Evolutionary conservation across 2,888 invertebrate species (phyloP).

Genomic region (Timandra comae): DNA sequence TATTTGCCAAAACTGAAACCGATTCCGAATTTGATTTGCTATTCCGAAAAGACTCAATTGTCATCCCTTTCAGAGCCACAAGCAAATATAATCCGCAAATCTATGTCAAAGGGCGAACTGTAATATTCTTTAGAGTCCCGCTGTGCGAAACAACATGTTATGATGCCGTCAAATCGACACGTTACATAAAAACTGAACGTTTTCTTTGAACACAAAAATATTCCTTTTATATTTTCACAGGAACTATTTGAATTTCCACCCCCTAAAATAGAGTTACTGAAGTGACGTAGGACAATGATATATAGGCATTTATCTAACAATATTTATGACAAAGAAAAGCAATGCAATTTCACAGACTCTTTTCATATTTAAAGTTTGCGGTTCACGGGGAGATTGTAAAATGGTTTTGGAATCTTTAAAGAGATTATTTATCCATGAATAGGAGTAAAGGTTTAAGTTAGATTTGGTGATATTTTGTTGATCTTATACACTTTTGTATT

Average conservation of each 20-base stretch:
- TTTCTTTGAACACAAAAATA: conserved; percentile 33
- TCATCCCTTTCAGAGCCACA: conserved; percentile 3
- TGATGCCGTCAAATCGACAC: conserved; percentile 36
- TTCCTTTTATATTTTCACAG: conserved; percentile 30
- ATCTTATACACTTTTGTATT: too few relatives aligned
- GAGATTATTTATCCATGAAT: conserved; percentile 20
- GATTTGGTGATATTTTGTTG: too few relatives aligned
- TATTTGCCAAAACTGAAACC: too few relatives aligned
- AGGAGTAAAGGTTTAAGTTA: conserved; percentile 13
- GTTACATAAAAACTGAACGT: conserved; percentile 33
- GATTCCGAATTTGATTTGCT: too few relatives aligned
- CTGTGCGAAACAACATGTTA: conserved; percentile 33
- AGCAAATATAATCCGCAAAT: too few relatives aligned
- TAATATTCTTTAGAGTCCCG: conserved; percentile 17
- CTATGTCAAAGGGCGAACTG: conserved; percentile 9
- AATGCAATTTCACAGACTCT: conserved; percentile 42
- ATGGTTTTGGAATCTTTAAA: conserved; percentile 43
- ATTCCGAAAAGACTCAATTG: too few relatives aligned
- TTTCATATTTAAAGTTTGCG: conserved; percentile 66
- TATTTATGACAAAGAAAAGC: conserved; percentile 63
- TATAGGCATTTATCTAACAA: conserved; percentile 72
- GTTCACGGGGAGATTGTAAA: conserved; percentile 50
- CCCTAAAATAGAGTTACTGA: conserved; percentile 39
- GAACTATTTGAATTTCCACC: conserved; percentile 57
- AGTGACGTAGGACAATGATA: conserved; percentile 65